Evolutionary conservation across 2,797 vertebrate species (phyloP).

Genomic region (Anabacerthia variegaticeps): DNA sequence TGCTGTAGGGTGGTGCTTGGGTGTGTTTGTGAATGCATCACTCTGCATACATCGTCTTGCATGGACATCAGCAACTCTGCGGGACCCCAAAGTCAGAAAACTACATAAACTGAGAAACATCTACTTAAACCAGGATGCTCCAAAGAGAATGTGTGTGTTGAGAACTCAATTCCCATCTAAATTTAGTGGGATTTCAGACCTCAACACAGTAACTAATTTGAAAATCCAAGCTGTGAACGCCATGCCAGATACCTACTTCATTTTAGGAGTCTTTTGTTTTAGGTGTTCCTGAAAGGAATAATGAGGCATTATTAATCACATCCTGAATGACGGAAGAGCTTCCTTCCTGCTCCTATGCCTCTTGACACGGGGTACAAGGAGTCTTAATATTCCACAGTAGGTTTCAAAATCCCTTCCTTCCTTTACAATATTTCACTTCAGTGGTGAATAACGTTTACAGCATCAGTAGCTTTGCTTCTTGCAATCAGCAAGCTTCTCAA

Average conservation of each 20-base stretch:
- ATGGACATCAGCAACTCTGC: neutral
- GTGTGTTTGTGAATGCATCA: neutral
- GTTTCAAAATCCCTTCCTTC: conserved; percentile 61
- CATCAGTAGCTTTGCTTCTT: neutral
- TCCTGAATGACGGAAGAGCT: conserved; percentile 72
- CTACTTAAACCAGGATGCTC: neutral
- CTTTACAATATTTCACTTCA: conserved; percentile 26
- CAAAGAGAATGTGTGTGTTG: neutral
- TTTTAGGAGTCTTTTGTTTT: conserved; percentile 60
- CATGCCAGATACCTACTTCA: conserved; percentile 1
- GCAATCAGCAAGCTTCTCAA: neutral
- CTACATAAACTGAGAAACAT: neutral
- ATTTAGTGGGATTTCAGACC: neutral
- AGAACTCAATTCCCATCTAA: neutral
- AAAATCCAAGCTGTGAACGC: neutral
- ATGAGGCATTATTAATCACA: conserved; percentile 73
- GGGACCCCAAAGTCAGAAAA: neutral
- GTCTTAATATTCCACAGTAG: conserved; percentile 5
- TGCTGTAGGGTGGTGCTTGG: neutral
- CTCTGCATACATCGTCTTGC: neutral
- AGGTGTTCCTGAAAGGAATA: conserved; percentile 72
- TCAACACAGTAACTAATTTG: neutral
- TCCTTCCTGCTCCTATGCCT: conserved; percentile 64
- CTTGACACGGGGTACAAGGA: conserved; percentile 28
- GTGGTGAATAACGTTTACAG: neutral